Evolutionary conservation across 2,888 invertebrate genomes (phyloP).

Genomic region (Achlya flavicornis): DNA sequence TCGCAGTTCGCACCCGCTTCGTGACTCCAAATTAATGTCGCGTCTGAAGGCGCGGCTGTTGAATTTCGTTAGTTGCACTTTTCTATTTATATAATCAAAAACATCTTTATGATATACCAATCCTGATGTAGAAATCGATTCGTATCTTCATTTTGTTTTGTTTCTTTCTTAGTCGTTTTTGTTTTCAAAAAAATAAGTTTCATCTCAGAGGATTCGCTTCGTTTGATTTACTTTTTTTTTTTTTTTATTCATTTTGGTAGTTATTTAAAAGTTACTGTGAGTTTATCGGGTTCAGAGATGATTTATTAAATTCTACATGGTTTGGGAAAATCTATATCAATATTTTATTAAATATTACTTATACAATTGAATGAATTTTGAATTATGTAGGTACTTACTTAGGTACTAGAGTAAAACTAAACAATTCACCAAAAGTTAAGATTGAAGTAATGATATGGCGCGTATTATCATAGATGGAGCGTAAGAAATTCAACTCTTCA

Average conservation of each 20-base stretch:
- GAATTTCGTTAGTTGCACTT: slow-evolving; percentile 20
- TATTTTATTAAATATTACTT: too few species aligned
- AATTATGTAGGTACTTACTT: too few species aligned
- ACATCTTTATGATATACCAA: too few species aligned
- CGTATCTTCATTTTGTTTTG: too few species aligned
- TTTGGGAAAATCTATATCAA: too few species aligned
- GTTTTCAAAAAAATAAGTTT: too few species aligned
- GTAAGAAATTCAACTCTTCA: slow-evolving; percentile 39
- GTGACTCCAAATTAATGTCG: slow-evolving; percentile 69
- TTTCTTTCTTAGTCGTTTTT: too few species aligned
- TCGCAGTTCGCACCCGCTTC: slow-evolving; percentile 69
- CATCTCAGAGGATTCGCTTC: not conserved
- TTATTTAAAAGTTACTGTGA: not conserved
- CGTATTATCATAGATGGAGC: slow-evolving; percentile 16
- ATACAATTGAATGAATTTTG: too few species aligned
- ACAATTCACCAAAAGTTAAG: too few species aligned
- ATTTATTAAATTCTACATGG: too few species aligned
- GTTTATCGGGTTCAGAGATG: not conserved
- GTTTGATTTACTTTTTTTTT: not conserved
- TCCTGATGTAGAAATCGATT: slow-evolving; percentile 3
- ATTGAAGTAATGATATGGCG: slow-evolving; percentile 13
- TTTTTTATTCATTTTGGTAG: not conserved
- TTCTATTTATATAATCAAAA: too few species aligned
- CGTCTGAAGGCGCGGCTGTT: slow-evolving; percentile 45
- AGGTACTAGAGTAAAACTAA: too few species aligned